A percentile compares a stretch with the other conserved stretches of the same genome.
Evolutionary conservation across 1,140 invertebrate species (phyloP).

Genomic region (Chymomyza costata): DNA sequence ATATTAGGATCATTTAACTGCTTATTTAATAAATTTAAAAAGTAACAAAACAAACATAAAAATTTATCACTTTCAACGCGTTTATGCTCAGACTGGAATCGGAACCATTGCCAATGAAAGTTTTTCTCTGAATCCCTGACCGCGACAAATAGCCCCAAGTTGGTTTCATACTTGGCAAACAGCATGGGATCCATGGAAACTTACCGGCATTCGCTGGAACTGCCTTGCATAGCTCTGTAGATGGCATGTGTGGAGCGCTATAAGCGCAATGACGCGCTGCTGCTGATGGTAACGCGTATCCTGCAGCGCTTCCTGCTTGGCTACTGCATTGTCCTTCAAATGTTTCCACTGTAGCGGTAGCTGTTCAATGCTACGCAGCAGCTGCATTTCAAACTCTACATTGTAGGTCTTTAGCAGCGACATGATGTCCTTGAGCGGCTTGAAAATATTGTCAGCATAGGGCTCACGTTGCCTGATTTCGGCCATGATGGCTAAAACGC

Average conservation of each 20-base stretch:
- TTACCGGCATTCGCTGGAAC: slow-evolving; percentile 79
- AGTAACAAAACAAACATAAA: no score
- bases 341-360: slow-evolving; percentile 92
- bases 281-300: slow-evolving; percentile 80
- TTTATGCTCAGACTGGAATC: no score
- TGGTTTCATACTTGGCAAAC: no score
- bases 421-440: slow-evolving; percentile 87
- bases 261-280: slow-evolving; percentile 85
- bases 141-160: neutral
- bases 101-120: no score
- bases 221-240: slow-evolving; percentile 82
- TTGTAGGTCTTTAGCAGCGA: slow-evolving; percentile 85
- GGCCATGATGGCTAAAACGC: slow-evolving; percentile 76
- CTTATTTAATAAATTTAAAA: no score
- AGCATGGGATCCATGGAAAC: slow-evolving; percentile 1
- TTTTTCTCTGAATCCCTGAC: no score
- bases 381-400: slow-evolving; percentile 79
- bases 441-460: slow-evolving; percentile 85
- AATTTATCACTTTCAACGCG: no score
- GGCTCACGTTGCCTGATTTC: slow-evolving; percentile 79
- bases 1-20: no score
- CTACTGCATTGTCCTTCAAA: slow-evolving; percentile 88
- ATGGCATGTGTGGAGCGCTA: slow-evolving; percentile 84
- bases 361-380: slow-evolving; percentile 79
- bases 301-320: slow-evolving; percentile 89